Base-by-base conservation (phyloP, 2,113 vertebrate genomes). In the Pongo pygmaeus region DNA sequence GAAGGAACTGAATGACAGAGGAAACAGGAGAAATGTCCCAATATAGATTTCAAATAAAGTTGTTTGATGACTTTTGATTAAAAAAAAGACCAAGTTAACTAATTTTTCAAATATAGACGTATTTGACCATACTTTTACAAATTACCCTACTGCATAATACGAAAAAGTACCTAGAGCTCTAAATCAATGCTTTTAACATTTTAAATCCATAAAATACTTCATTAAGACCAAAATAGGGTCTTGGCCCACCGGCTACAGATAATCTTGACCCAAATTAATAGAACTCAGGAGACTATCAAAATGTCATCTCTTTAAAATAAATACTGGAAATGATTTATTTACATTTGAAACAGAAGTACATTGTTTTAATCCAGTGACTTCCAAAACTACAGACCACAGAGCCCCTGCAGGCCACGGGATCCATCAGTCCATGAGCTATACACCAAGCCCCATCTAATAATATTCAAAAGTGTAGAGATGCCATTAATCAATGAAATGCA, bases 351-450 rank as follows among this genome's bases (percentile, higher is more conserved):
- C n/a, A 84, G 38, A 94, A 93, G 25, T 57, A 86, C 43, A 46
- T 8, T 92, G 46, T 80, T 94, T 96, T 80, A 94, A 93, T 57
- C 17, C 70, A 74, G n/a, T 59, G 12, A 78, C 32, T 81, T 52
- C 55, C 88, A 32, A 93, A 43, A 59, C 55, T 35, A 72, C 2
- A 91, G 50, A 93, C 16, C 55, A 85, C 40, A 89, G 43, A 83
- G 69, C 0, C 0, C 77, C 18, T 80, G 20, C 35, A 94, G 30
- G 48, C n/a, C 85, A 40, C 12, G 1, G 32, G 38, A 43, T 43
- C 14, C 57, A 79, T 57, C 43, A 93, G 85, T 52, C 7, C 43
- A 52, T n/a, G 46, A 55, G 12, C 35, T 64, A 40, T 5, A 46
- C 55, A 93, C 14, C 38, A 93, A 84, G 48, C 9, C 30, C 50